phyloP scores from a whole-genome alignment of 2,797 vertebrate species.

The Myotis planiceps region DNA sequence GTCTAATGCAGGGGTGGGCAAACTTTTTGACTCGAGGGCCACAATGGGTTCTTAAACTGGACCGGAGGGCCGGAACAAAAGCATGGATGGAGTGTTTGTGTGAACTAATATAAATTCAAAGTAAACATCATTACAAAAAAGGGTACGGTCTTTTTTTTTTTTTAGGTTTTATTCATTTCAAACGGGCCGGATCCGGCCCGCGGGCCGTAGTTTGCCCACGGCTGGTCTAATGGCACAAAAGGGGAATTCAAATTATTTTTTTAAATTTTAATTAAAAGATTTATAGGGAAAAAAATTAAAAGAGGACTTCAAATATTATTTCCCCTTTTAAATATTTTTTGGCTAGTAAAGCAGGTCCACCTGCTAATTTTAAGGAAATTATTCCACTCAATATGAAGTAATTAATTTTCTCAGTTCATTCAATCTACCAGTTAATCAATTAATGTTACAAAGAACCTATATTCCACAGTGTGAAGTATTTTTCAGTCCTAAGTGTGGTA shows the following conservation, averaged over 20 bases:
- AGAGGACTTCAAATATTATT: background rate
- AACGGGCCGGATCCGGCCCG: no score
- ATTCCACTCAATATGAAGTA: background rate
- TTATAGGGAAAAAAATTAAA: background rate
- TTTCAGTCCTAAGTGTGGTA: background rate
- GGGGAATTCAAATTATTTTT: background rate
- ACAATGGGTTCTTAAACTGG: no score
- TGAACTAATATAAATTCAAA: no score
- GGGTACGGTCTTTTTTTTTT: no score
- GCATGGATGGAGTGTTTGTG: no score
- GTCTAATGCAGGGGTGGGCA: no score
- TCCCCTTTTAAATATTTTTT: background rate
- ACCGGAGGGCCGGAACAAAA: no score
- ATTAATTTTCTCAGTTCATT: background rate
- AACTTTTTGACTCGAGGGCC: no score
- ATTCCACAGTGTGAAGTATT: background rate
- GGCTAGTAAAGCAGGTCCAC: background rate
- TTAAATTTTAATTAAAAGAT: background rate
- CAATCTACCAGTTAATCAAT: background rate
- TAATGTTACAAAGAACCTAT: background rate
- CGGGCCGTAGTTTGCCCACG: no score
- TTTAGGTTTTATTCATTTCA: no score
- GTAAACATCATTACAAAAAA: no score
- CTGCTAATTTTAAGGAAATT: background rate
- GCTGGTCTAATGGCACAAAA: background rate